These are phyloP conservation scores for Ibidorhyncha struthersii DNA, from an alignment of 2,113 vertebrate species.

Conservation along the genomic window DNA sequence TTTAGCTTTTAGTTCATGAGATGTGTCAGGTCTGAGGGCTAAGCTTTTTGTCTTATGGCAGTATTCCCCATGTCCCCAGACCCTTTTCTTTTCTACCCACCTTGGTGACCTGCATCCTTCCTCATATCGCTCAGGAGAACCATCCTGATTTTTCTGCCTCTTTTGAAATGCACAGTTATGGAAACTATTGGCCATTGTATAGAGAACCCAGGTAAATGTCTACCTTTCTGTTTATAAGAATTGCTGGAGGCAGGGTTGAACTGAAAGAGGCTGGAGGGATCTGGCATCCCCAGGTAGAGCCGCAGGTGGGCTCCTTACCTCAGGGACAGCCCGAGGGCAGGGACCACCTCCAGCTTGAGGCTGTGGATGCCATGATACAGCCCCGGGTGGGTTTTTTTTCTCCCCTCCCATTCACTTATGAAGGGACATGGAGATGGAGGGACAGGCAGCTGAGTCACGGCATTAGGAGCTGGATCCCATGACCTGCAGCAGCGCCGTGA, in stretches of 20 bases:
- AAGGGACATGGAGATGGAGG: neutral
- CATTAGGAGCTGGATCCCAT: neutral
- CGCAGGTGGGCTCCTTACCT: neutral
- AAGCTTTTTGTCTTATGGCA: neutral
- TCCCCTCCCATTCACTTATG: neutral
- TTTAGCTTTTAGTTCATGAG: neutral
- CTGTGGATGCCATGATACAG: accelerated
- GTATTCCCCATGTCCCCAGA: accelerated
- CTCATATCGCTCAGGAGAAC: neutral
- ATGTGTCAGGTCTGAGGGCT: neutral
- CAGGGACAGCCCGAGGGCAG: neutral
- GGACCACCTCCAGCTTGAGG: neutral
- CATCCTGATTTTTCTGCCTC: neutral
- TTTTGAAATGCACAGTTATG: neutral
- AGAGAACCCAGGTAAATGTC: neutral
- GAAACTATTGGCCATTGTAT: neutral
- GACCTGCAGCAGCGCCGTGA: accelerated
- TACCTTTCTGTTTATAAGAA: neutral
- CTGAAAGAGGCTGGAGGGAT: neutral
- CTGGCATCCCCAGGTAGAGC: neutral
- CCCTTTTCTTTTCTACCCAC: neutral
- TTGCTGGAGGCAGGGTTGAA: neutral
- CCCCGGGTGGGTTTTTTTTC: accelerated
- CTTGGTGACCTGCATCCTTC: neutral
- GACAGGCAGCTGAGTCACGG: accelerated